Percentiles rank a stretch among this genome's conserved stretches.
Evolutionary conservation across 2,888 invertebrate genomes (phyloP).

Genomic region (Phasia obesa): DNA sequence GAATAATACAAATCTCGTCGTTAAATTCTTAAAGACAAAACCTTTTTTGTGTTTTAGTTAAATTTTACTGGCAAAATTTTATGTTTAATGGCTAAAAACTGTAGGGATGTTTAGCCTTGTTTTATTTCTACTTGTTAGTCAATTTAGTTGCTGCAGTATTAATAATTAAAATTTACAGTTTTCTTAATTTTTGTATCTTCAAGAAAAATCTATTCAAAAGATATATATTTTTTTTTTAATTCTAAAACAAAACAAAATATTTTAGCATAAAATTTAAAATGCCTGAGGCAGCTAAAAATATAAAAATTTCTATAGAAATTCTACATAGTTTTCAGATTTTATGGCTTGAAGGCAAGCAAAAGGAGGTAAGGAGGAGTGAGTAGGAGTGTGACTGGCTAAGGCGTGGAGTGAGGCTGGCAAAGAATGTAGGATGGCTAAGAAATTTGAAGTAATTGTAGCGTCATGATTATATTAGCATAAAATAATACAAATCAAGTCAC

Average conservation of each 20-base stretch:
- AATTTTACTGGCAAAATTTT: neutral
- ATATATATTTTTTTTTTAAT: neutral
- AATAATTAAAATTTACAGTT: constrained; percentile 27
- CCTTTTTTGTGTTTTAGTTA: neutral
- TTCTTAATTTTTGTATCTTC: constrained; percentile 19
- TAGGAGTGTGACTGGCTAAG: no score
- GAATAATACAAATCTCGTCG: constrained; percentile 20
- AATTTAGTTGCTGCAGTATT: neutral
- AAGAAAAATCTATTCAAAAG: constrained; percentile 30
- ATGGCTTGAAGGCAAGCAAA: no score
- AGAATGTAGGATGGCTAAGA: neutral
- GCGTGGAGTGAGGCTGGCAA: neutral
- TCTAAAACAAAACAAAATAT: neutral
- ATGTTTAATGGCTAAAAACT: neutral
- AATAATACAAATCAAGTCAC: constrained; percentile 16
- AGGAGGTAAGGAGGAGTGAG: no score
- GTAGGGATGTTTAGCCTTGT: neutral
- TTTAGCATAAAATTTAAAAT: neutral
- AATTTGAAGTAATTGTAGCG: constrained; percentile 20
- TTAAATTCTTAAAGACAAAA: neutral
- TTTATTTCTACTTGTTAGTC: neutral
- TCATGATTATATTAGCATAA: constrained; percentile 53
- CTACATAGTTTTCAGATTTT: neutral
- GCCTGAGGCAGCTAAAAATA: constrained; percentile 18
- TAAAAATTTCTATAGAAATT: constrained; percentile 13